Evolutionary conservation across 2,888 invertebrate genomes (phyloP), one percentile per base, ranked within the genome.

Genomic region (Phlogophora meticulosa): DNA sequence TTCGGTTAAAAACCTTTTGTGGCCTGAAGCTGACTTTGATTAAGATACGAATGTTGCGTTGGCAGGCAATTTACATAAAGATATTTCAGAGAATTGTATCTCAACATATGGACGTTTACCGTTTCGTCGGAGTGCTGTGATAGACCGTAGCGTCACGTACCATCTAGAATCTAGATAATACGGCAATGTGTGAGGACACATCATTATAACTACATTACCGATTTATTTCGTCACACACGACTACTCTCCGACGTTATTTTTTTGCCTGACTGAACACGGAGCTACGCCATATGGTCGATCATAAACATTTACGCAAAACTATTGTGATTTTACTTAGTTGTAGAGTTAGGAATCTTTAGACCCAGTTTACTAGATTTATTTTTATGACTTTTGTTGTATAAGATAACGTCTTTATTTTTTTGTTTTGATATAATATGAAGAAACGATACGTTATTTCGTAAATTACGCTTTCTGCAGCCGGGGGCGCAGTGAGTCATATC

Each of bases 181-280:
- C 62, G 76, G 55, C 49, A 65, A 61, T 72, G 77, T 80, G 78
- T 72, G 78, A 70, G 60, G 74, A 78, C 63, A 77, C 60, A 69
- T 83, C 85, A 88, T 91, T 88, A 91, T 78, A 86, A 85, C 81
- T 85, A 88, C 88, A 91, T 91, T 91, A 91, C 87, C 83, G 86
- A 90, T 89, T 88, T 86, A 85, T 86, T 89, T 88, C 85, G 90
- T 88, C 85, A 90, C 88, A 77, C 83, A 83, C 83, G 85, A 88
- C 85, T 87, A 77, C 73, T 55, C 72, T 56, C 38, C 63, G 51
- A 69, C 69, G 51, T 73, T 53, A 58, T 56, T 81, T 69, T 72
- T 81, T 75, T 69, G 51, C 64, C 38, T 22, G 60, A 46, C 58
- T 71, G 72, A 64, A 64, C 67, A 60, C 43, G 32, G 43, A 62